Base-by-base conservation (phyloP, 2,113 vertebrate species). In the Labeo rohita region DNA sequence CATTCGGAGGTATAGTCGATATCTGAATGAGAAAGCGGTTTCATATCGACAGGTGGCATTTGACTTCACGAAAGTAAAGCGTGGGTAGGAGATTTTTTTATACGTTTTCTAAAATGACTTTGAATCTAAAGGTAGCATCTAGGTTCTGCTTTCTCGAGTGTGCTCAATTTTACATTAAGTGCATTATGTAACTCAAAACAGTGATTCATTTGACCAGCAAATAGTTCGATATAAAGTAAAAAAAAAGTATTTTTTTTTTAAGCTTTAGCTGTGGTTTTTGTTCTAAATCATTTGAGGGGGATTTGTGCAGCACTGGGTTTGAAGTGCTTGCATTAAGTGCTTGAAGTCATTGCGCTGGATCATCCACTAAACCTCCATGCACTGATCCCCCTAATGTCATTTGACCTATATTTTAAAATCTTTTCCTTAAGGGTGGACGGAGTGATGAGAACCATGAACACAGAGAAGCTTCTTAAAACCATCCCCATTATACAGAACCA, bases 21-120 rank as follows among this genome's bases (percentile, higher is more conserved):
- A 99, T 87, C 95, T 99, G 93, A 99, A 99, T 86, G 98, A 99
- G 90, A 99, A 99, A 92, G 98, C 98, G 47, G 98, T 99, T 92
- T 99, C 98, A n/a, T 99, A 99, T 94, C 96, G 98, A 95, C 98
- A 99, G 94, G 98, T 99, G 89, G 98, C 98, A 90, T 99, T 99
- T 94, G 98, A 99, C 94, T 99, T 99, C 94, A 99, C 98, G 12
- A 99, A 99, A 97, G 98, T 99, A 90, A 99, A 99, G 94, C 96
- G 98, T 91, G 98, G 98, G 98, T 99, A 94, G 97, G 97, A 39
- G 5, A 70, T 23, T 39, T 49, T 36, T 15, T 78, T 4, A 1
- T 6, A 39, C 52, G 39, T 73, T 49, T 80, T 9, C 21, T 23
- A 76, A n/a, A 76, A 28, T 0, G 34, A 18, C 15, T 56, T 47